Evolutionary conservation across 2,888 invertebrate species (phyloP).

Genomic region (Apodemia mormo): DNA sequence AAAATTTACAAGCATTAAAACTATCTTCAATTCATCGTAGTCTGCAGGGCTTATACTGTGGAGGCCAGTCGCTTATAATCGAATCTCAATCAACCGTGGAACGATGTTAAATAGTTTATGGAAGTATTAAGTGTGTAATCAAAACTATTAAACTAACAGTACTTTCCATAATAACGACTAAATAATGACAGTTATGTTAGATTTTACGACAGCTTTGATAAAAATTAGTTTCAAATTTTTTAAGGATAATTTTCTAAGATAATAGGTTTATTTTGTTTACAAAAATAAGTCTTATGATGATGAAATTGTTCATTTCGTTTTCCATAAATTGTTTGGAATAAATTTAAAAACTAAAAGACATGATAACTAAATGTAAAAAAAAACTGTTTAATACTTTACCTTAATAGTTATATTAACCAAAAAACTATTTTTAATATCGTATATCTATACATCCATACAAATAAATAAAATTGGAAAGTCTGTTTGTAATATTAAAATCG

Average conservation of each 20-base stretch:
- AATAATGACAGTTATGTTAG: conserved; percentile 11
- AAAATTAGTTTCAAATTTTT: neutral
- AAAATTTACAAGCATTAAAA: conserved; percentile 79
- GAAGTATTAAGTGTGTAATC: conserved; percentile 69
- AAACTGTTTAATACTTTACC: too few relatives aligned
- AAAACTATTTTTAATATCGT: too few relatives aligned
- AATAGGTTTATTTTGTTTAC: too few relatives aligned
- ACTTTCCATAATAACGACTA: conserved; percentile 49
- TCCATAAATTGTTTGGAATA: too few relatives aligned
- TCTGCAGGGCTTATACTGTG: conserved; percentile 59
- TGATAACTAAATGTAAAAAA: too few relatives aligned
- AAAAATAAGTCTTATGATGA: too few relatives aligned
- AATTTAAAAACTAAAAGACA: too few relatives aligned
- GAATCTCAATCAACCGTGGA: conserved; percentile 72
- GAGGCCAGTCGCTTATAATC: conserved; percentile 71
- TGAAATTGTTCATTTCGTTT: too few relatives aligned
- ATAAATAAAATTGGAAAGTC: too few relatives aligned
- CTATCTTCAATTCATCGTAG: conserved; percentile 73
- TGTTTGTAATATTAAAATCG: too few relatives aligned
- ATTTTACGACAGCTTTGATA: neutral
- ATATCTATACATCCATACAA: too few relatives aligned
- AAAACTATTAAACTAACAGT: conserved; percentile 63
- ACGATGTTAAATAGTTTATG: conserved; percentile 70
- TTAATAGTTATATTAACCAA: too few relatives aligned
- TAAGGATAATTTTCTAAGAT: neutral